A percentile compares a stretch with the other conserved stretches of the same genome.
phyloP scores from a whole-genome alignment of 2,113 vertebrate species.

The Cygnus buccinator region DNA sequence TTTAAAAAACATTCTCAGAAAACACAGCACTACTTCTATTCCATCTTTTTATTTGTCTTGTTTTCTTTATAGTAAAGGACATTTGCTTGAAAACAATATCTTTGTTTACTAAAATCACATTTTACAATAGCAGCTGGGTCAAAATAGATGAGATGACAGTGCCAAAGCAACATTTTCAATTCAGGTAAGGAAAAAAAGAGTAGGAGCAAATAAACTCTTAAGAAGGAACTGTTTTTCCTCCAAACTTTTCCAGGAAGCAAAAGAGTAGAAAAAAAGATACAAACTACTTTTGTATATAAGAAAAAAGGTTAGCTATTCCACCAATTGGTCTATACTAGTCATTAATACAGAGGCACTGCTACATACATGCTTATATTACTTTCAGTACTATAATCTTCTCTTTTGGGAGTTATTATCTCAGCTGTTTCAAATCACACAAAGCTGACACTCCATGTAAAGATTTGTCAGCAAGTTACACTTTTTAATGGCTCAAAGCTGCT shows the following conservation, averaged over 20 bases:
- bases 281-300: neutral
- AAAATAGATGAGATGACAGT: neutral
- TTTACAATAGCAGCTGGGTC: neutral
- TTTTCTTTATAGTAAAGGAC: neutral
- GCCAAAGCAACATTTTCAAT: neutral
- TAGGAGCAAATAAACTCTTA: neutral
- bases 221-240: neutral
- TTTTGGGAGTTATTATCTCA: slow-evolving; percentile 65
- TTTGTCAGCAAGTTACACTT: slow-evolving; percentile 71
- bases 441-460: slow-evolving; percentile 68
- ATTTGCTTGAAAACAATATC: neutral
- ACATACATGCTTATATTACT: slow-evolving; percentile 18
- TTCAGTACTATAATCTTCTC: slow-evolving; percentile 57
- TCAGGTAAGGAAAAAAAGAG: neutral
- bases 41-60: neutral
- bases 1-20: slow-evolving; percentile 48
- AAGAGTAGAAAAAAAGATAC: neutral
- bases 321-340: neutral
- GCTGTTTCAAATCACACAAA: slow-evolving; percentile 59
- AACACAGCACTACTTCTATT: neutral
- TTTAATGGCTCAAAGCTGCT: slow-evolving; percentile 70
- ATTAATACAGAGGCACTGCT: slow-evolving; percentile 40
- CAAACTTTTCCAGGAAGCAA: neutral
- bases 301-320: slow-evolving; percentile 7
- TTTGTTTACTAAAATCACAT: neutral